Conservation (phyloP, 2,113 vertebrate genomes). For the Bambusicola thoracicus region DNA sequence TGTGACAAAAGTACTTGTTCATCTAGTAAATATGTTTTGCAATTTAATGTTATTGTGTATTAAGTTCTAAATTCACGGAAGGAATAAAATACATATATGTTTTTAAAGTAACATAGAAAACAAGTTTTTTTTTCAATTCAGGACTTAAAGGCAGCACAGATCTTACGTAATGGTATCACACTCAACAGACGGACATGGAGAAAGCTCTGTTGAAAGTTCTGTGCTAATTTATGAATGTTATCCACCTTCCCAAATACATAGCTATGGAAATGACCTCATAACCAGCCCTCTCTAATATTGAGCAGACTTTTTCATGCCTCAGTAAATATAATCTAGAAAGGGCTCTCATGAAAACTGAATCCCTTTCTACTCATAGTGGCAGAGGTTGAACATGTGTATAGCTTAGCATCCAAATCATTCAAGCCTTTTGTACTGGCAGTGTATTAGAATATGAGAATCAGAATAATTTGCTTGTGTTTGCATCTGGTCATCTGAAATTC, state of each 20-base stretch:
- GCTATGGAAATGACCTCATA: neutral
- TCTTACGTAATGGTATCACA: neutral
- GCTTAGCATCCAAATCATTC: neutral
- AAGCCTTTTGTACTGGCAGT: neutral
- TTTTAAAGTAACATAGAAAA: neutral
- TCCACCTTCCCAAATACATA: neutral
- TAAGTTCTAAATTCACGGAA: neutral
- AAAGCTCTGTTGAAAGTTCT: neutral
- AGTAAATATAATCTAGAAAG: neutral
- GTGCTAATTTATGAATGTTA: neutral
- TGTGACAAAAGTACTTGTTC: neutral
- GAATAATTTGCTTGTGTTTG: neutral
- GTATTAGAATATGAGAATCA: neutral
- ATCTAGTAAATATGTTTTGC: neutral
- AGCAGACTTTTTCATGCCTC: neutral
- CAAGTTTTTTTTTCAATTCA: neutral
- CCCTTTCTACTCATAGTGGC: neutral
- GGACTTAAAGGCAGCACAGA: neutral
- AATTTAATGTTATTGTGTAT: neutral
- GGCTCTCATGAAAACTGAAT: neutral
- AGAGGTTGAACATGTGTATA: neutral
- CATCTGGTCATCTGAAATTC: neutral
- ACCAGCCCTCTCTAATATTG: neutral
- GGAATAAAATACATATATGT: neutral
- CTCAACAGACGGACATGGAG: neutral